phyloP scores from a whole-genome alignment of 2,797 vertebrate genomes.

The Lacerta bilineata region DNA sequence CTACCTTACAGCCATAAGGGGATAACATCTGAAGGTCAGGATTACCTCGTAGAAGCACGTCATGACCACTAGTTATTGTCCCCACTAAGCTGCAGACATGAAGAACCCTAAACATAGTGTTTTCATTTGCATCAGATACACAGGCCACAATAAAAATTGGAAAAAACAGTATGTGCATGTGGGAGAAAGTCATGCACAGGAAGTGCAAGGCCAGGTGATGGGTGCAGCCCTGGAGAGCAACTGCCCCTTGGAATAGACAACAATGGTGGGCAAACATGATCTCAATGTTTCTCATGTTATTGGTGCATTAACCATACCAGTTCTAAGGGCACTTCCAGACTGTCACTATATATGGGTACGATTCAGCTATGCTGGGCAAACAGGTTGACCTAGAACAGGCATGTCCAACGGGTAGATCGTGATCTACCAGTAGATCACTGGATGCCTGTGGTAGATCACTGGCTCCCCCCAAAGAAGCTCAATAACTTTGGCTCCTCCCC shows the following conservation, averaged over 20 bases:
- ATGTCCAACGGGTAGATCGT: too few species aligned
- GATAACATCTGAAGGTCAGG: background rate
- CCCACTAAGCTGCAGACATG: background rate
- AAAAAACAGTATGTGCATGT: background rate
- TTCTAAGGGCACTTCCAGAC: background rate
- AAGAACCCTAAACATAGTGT: conserved; percentile 20
- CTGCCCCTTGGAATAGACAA: background rate
- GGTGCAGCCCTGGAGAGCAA: background rate
- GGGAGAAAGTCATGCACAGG: background rate
- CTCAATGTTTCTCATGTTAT: background rate
- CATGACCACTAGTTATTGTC: background rate
- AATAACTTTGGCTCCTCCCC: too few species aligned
- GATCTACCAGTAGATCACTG: too few species aligned
- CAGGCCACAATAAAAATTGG: too few species aligned
- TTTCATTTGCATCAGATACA: background rate
- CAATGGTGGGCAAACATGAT: background rate
- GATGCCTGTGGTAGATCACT: too few species aligned
- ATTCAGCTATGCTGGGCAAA: too few species aligned
- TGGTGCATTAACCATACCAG: background rate
- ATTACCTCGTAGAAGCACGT: background rate
- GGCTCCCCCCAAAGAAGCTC: too few species aligned
- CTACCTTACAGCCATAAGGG: background rate
- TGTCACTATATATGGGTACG: too few species aligned
- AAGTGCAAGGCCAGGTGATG: background rate
- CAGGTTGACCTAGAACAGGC: too few species aligned